These are phyloP conservation scores for Zoanthus gigantus DNA, from an alignment of 92 coral and sea anemone species.

Conservation along the genomic window DNA sequence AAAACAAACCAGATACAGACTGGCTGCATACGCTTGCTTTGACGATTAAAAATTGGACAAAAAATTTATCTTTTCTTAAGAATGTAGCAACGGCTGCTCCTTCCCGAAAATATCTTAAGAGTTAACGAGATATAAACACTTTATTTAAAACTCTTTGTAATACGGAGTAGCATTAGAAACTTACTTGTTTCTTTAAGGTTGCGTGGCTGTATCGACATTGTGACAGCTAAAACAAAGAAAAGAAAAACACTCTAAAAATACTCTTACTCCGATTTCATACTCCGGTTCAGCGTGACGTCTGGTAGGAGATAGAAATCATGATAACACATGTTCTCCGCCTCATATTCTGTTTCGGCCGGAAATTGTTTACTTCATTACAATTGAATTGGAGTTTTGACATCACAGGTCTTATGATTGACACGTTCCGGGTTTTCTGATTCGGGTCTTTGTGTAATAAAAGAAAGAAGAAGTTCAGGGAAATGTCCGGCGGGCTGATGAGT, in stretches of 20 bases:
- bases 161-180: neutral
- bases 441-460: conserved; percentile 28
- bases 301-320: conserved; percentile 11
- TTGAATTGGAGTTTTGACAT: conserved; percentile 54
- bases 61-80: neutral
- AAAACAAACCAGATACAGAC: neutral
- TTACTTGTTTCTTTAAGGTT: neutral
- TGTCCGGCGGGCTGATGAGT: conserved; percentile 22
- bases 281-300: conserved; percentile 46
- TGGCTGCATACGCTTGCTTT: neutral
- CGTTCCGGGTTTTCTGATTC: neutral
- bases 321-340: neutral
- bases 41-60: neutral
- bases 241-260: neutral
- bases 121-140: neutral
- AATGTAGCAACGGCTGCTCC: conserved; percentile 1
- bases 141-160: neutral
- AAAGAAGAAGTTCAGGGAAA: conserved; percentile 1
- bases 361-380: conserved; percentile 5
- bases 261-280: conserved; percentile 13
- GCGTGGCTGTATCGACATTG: conserved; percentile 16
- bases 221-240: conserved; percentile 33
- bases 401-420: conserved; percentile 46
- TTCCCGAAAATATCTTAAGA: neutral
- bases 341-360: conserved; percentile 17